These are phyloP conservation scores for Hypomecis atomaria DNA, from an alignment of 2,888 invertebrate species.

Conservation along the genomic window DNA sequence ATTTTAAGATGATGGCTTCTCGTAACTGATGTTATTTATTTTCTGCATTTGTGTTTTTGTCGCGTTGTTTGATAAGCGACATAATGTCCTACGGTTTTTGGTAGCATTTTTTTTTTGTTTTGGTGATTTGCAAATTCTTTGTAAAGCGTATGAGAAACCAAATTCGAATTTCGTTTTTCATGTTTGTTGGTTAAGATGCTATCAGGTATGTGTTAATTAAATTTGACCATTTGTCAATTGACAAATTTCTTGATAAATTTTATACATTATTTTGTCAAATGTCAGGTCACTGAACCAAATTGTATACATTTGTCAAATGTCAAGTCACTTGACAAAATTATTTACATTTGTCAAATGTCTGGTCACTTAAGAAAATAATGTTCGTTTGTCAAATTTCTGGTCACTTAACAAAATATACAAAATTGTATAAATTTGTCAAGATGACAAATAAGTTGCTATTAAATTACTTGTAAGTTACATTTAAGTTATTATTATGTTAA, in stretches of 20 bases:
- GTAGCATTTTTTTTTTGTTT: no score
- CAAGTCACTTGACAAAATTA: not conserved
- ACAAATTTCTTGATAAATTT: not conserved
- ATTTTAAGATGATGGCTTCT: slow-evolving; percentile 9
- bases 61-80: not conserved
- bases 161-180: no score
- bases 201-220: no score
- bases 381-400: not conserved
- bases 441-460: slow-evolving; percentile 12
- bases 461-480: slow-evolving; percentile 22
- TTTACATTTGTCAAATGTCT: slow-evolving; percentile 1
- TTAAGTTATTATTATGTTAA: slow-evolving; percentile 28
- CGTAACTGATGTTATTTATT: slow-evolving; percentile 19
- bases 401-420: not conserved
- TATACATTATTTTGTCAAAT: not conserved
- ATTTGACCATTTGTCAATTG: not conserved
- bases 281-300: not conserved
- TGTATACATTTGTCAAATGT: not conserved
- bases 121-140: no score
- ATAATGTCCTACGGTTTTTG: not conserved
- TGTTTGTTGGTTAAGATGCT: no score
- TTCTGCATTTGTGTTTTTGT: slow-evolving; percentile 13
- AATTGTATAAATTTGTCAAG: not conserved
- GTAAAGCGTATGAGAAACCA: no score
- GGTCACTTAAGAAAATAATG: not conserved